A percentile compares a stretch with the other conserved stretches of the same genome.
These are phyloP conservation scores for Zaprionus lineosus DNA, from an alignment of 2,888 invertebrate species.

Conservation along the genomic window DNA sequence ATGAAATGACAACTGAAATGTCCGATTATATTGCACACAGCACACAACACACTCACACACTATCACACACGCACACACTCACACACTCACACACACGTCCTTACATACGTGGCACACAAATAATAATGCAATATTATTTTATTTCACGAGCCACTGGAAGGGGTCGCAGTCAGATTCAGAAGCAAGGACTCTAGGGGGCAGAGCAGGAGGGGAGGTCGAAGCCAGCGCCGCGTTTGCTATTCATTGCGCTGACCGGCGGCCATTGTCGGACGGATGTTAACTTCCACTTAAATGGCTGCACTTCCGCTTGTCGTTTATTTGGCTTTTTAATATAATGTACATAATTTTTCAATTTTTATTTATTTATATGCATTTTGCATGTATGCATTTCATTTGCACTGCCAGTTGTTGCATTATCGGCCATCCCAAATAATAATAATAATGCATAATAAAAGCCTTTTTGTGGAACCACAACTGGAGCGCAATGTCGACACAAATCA, in stretches of 20 bases:
- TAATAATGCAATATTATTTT: conserved; percentile 78
- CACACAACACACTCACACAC: neutral
- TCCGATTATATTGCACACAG: conserved; percentile 81
- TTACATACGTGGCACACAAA: conserved; percentile 54
- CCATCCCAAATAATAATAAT: conserved; percentile 59
- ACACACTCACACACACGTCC: neutral
- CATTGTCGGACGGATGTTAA: conserved; percentile 78
- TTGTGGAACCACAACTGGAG: conserved; percentile 49
- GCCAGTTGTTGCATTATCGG: conserved; percentile 44
- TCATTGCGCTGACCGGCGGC: conserved; percentile 64
- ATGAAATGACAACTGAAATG: conserved; percentile 83
- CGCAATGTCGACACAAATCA: conserved; percentile 73
- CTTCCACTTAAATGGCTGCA: conserved; percentile 82
- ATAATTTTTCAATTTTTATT: conserved; percentile 79
- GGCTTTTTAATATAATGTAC: conserved; percentile 75
- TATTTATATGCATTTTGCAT: conserved; percentile 65
- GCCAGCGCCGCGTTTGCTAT: conserved; percentile 47
- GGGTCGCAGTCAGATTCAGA: neutral
- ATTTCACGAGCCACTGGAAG: conserved; percentile 40
- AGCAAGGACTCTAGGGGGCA: no score
- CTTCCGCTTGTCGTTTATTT: conserved; percentile 81
- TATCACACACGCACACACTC: conserved; percentile 48
- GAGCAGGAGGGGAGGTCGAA: neutral
- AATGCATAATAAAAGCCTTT: conserved; percentile 57
- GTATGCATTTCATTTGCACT: conserved; percentile 73